Base-by-base conservation (phyloP, 1,140 invertebrate species). In the Ylistrum balloti region DNA sequence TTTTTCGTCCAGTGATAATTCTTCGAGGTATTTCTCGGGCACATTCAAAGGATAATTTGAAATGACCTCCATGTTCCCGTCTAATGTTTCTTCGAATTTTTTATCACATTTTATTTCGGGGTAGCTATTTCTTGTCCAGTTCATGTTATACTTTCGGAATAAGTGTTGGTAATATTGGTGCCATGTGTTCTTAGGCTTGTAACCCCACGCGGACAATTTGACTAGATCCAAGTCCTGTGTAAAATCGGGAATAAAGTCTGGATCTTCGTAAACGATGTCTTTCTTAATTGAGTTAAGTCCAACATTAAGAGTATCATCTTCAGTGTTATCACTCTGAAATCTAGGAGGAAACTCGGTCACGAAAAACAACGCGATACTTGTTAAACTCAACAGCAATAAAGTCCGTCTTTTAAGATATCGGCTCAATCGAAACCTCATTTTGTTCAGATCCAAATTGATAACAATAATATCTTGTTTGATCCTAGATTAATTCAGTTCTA, bases 161-260 rank as follows among this genome's bases (percentile, higher is more conserved):
- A 74, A n/a, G n/a, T 74, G 5, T n/a, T 74, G 56, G 56, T 28
- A 74, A n/a, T 74, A n/a, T 74, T 74, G 56, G 56, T 74, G 56
- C 56, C 56, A 74, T 17, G 56, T 28, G 1, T 74, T 11, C 28
- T 74, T 74, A 28, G 56, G 56, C 11, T 74, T 28, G 28, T 74
- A 74, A 3, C 56, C 56, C 56, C 56, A 74, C 28, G 22, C 56
- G 17, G 56, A 74, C n/a, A 74, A 11, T 74, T 74, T 74, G 0
- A 74, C 56, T 0, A 74, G 56, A 74, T 74, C 56, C 13, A 74
- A 74, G n/a, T 74, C n/a, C 56, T 74, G 1, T 22, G 56, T 74
- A 28, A 74, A 74, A 28, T 74, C 56, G 22, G 56, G 56, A 5
- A 74, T n/a, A 74, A 74, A 74, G 56, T 74, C 28, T 2, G 56